Evolutionary conservation across 1,140 invertebrate genomes (phyloP).

Genomic region (Adoxophyes honmai): DNA sequence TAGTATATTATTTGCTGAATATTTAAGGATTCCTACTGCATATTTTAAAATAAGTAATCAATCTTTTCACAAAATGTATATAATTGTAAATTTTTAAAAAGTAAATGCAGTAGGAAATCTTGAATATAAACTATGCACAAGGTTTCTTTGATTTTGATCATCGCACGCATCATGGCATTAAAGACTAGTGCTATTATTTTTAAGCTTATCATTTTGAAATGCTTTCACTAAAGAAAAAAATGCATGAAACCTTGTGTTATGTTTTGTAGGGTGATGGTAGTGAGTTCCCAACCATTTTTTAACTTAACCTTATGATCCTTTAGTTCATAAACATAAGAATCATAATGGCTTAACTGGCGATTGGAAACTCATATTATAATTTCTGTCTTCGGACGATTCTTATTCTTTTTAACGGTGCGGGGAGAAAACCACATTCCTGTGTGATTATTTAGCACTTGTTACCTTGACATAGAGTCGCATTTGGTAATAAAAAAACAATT

Average conservation of each 20-base stretch:
- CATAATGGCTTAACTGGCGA: background rate
- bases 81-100: too few relatives aligned
- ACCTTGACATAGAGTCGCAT: background rate
- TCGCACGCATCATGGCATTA: background rate
- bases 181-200: too few relatives aligned
- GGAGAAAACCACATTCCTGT: background rate
- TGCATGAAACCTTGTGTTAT: slow-evolving; percentile 2
- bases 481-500: too few relatives aligned
- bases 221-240: background rate
- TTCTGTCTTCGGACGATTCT: background rate
- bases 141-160: slow-evolving; percentile 2
- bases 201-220: too few relatives aligned
- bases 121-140: background rate
- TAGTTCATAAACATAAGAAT: background rate
- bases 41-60: too few relatives aligned
- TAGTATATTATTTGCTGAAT: too few relatives aligned
- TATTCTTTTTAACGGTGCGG: background rate
- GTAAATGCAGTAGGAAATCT: too few relatives aligned
- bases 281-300: background rate
- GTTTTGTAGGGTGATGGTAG: background rate
- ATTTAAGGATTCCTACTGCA: too few relatives aligned
- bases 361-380: background rate
- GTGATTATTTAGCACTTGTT: background rate
- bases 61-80: too few relatives aligned
- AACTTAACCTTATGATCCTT: background rate